phyloP scores from a whole-genome alignment of 2,797 vertebrate genomes.

The Pangasius mekongensis region DNA sequence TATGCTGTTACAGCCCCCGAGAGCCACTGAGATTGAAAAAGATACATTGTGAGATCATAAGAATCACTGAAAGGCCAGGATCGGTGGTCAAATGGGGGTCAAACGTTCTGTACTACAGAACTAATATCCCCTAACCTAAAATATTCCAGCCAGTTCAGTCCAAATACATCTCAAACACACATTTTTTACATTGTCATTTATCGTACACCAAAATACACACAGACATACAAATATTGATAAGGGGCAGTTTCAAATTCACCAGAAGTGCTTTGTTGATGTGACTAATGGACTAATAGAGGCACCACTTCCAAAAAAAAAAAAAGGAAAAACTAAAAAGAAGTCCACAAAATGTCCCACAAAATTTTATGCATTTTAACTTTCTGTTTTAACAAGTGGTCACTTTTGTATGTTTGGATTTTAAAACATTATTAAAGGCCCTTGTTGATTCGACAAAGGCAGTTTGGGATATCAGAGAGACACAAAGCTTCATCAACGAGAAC shows the following conservation, averaged over 20 bases:
- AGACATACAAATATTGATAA: slow-evolving; percentile 53
- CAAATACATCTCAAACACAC: slow-evolving; percentile 24
- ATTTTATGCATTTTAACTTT: not conserved
- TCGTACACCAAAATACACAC: slow-evolving; percentile 50
- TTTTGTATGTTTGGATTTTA: slow-evolving; percentile 6
- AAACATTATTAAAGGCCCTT: slow-evolving; percentile 24
- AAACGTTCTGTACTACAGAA: slow-evolving; percentile 46
- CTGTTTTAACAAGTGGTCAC: not conserved
- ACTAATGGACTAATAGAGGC: not conserved
- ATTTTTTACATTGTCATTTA: slow-evolving; percentile 22
- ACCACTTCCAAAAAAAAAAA: not conserved
- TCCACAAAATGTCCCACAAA: not conserved
- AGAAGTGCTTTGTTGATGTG: slow-evolving; percentile 17
- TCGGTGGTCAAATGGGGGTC: not conserved
- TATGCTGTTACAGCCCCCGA: slow-evolving; percentile 43
- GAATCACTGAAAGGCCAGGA: slow-evolving; percentile 32
- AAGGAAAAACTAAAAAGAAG: not conserved
- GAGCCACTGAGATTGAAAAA: slow-evolving; percentile 39
- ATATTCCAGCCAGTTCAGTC: slow-evolving; percentile 29
- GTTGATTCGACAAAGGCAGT: slow-evolving; percentile 37
- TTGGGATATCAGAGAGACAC: slow-evolving; percentile 22
- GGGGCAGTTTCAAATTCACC: slow-evolving; percentile 1
- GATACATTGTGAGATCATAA: slow-evolving; percentile 46
- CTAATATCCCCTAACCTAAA: slow-evolving; percentile 29
- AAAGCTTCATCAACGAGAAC: slow-evolving; percentile 32